Conservation (phyloP, 2,797 vertebrate genomes). For the Enteromius afrohamiltoni region DNA sequence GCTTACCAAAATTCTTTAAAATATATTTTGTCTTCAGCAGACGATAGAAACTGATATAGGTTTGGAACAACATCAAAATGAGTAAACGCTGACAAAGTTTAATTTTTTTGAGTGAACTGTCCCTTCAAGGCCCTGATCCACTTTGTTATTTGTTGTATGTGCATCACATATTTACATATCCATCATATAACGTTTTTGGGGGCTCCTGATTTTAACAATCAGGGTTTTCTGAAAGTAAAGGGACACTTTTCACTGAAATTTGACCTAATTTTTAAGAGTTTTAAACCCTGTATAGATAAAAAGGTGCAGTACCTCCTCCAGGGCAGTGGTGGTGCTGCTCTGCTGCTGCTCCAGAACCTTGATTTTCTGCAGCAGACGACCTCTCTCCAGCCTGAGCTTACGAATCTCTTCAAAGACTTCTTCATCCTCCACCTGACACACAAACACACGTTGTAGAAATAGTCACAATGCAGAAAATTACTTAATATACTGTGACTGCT, state of each 20-base stretch:
- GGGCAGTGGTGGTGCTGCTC: conserved; percentile 76
- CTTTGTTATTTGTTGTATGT: neutral
- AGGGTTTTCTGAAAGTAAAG: neutral
- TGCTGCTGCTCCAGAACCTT: conserved; percentile 86
- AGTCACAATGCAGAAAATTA: neutral
- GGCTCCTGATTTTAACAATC: neutral
- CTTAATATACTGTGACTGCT: neutral
- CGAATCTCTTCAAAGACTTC: conserved; percentile 94
- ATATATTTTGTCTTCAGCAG: neutral
- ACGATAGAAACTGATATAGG: neutral
- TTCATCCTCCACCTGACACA: conserved; percentile 78
- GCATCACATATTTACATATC: neutral
- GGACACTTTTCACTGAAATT: neutral
- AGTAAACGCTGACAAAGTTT: neutral
- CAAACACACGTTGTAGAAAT: conserved; percentile 15
- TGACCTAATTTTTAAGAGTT: neutral
- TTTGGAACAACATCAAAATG: neutral
- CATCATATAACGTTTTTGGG: neutral
- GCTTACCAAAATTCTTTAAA: neutral
- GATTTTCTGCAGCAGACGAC: conserved; percentile 91
- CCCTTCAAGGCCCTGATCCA: neutral
- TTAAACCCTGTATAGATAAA: conserved; percentile 10
- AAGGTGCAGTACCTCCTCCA: conserved; percentile 67
- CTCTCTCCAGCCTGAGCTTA: conserved; percentile 86
- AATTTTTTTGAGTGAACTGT: neutral